phyloP scores from a whole-genome alignment of 2,888 invertebrate species.

The Chrysolina oricalcia region DNA sequence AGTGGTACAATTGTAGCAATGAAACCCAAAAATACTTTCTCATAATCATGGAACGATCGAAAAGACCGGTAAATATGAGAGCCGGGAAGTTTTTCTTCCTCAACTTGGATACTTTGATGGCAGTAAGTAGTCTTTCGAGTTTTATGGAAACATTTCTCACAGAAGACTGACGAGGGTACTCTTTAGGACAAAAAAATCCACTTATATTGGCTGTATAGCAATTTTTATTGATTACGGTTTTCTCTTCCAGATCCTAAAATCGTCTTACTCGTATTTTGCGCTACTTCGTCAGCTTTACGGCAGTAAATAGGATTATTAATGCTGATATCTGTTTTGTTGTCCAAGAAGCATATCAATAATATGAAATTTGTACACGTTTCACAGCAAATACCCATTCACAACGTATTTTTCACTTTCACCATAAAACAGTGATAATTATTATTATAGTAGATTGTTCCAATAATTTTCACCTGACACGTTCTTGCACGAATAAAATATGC shows the following conservation, averaged over 20 bases:
- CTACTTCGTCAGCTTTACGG: slow-evolving; percentile 36
- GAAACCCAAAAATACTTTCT: slow-evolving; percentile 54
- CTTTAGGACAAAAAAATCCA: too few relatives aligned
- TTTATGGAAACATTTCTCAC: neutral
- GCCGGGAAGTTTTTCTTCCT: slow-evolving; percentile 54
- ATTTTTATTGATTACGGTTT: neutral
- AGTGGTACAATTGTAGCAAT: slow-evolving; percentile 53
- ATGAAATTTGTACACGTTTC: neutral
- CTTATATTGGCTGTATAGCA: too few relatives aligned
- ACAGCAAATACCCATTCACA: too few relatives aligned
- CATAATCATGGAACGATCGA: slow-evolving; percentile 57
- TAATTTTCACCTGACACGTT: too few relatives aligned
- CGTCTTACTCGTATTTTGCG: slow-evolving; percentile 45
- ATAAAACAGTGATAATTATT: too few relatives aligned
- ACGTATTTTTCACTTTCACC: too few relatives aligned
- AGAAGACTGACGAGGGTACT: neutral
- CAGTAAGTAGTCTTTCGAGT: slow-evolving; percentile 46
- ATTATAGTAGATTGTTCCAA: too few relatives aligned
- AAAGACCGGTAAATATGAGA: slow-evolving; percentile 49
- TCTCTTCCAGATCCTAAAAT: slow-evolving; percentile 42
- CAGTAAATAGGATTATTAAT: neutral
- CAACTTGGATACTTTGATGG: slow-evolving; percentile 56
- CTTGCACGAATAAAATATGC: too few relatives aligned
- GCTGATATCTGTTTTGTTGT: neutral
- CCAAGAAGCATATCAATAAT: too few relatives aligned